Evolutionary conservation across 1,140 invertebrate genomes (phyloP).

Genomic region (Pomacea maculata): DNA sequence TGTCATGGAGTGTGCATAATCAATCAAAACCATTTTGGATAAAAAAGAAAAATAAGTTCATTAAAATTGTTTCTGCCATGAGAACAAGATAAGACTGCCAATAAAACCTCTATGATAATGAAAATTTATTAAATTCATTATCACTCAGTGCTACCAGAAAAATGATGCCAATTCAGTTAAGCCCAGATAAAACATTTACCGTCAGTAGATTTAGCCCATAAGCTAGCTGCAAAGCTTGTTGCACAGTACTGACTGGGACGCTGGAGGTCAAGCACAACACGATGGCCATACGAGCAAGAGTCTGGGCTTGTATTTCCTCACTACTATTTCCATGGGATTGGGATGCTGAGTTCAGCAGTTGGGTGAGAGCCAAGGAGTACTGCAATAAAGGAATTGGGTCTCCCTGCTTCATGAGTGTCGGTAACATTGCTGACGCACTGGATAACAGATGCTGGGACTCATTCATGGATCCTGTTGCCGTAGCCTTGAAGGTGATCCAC

Average conservation of each 20-base stretch:
- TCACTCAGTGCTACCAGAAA: no score
- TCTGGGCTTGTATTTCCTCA: constrained; percentile 24
- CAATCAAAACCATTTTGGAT: neutral
- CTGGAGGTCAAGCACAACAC: constrained; percentile 31
- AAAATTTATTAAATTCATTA: no score
- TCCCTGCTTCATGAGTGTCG: constrained; percentile 41
- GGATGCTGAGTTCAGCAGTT: constrained; percentile 51
- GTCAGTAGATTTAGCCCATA: constrained; percentile 44
- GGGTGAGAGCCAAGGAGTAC: constrained; percentile 43
- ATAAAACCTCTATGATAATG: neutral
- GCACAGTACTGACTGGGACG: constrained; percentile 35
- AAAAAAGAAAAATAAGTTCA: neutral
- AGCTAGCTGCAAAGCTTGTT: constrained; percentile 44
- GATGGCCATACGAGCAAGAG: constrained; percentile 44
- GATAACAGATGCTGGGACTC: constrained; percentile 37
- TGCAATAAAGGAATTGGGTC: constrained; percentile 47
- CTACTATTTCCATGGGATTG: constrained; percentile 5
- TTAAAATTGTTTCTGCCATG: neutral
- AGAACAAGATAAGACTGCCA: neutral
- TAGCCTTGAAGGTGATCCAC: constrained; percentile 7
- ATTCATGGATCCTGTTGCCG: constrained; percentile 6
- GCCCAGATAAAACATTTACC: constrained; percentile 32
- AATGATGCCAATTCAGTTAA: no score
- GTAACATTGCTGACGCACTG: constrained; percentile 30
- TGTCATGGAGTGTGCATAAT: neutral